These are phyloP conservation scores for Bombyx huttoni DNA, from an alignment of 2,888 invertebrate genomes.

Conservation along the genomic window DNA sequence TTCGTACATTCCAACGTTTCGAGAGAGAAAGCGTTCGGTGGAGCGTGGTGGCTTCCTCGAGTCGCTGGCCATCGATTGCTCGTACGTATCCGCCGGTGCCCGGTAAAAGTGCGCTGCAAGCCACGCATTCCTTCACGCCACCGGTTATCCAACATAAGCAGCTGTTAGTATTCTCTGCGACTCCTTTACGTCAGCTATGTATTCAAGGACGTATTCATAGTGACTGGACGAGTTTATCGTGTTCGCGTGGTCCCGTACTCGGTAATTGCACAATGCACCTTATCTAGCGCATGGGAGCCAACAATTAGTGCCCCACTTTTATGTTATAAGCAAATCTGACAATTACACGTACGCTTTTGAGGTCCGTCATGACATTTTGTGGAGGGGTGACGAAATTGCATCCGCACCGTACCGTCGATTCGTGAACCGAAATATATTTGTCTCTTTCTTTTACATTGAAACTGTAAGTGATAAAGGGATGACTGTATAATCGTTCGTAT, in stretches of 20 bases:
- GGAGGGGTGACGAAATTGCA: conserved; percentile 8
- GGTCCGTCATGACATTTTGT: conserved; percentile 38
- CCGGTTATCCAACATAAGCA: conserved; percentile 20
- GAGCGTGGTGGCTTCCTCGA: conserved; percentile 45
- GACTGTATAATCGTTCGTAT: neutral
- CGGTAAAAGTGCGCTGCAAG: conserved; percentile 37
- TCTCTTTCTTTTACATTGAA: conserved; percentile 15
- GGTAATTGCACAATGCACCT: conserved; percentile 58
- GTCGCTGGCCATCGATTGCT: conserved; percentile 15
- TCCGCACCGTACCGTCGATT: conserved; percentile 5
- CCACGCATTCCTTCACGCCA: conserved; percentile 27
- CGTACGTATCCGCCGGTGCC: conserved; percentile 18
- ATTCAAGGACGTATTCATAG: conserved; percentile 63
- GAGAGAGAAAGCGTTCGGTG: conserved; percentile 61
- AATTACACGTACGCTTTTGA: conserved; percentile 40
- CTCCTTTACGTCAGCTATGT: conserved; percentile 29
- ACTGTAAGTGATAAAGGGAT: neutral
- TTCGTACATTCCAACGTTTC: conserved; percentile 33
- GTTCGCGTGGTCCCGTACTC: conserved; percentile 36
- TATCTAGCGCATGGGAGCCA: conserved; percentile 52
- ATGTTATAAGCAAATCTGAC: conserved; percentile 25
- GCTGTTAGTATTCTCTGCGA: conserved; percentile 21
- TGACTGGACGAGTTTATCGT: conserved; percentile 49
- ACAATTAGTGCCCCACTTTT: conserved; percentile 59
- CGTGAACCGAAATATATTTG: neutral